Base-by-base conservation (phyloP, 2,797 vertebrate genomes). In the Tinamus major region DNA sequence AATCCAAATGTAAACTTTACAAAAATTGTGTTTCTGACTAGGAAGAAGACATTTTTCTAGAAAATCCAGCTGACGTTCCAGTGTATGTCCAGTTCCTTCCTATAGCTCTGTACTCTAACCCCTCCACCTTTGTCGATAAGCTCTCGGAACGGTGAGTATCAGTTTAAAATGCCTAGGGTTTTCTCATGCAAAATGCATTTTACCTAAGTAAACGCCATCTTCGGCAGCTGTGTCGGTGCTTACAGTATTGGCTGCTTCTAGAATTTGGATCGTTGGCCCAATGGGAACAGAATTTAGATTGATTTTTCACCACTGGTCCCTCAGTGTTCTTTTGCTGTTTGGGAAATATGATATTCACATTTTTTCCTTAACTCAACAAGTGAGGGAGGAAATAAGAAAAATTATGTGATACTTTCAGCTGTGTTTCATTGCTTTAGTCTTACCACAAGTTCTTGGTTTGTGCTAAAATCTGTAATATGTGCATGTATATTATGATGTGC, bases 31-130 rank as follows among this genome's bases (percentile, higher is more conserved):
- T 86, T 96, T 93, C 92, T 96, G 18, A 91, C 85, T 93, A 99
- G 99, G 99, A 99, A 59, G 98, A 99, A 97, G 98, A 99, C 93
- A 98, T 99, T 91, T 97, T 98, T 94, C 96, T 99, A 88, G 98
- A 99, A 98, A 99, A 99, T 95, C 99, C 99, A 61, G 98, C 99
- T 7, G 99, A 99, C 27, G 97, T 98, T 83, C 99, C 99, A 2
- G 97, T 99, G 48, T 99, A 98, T 70, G 91, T 99, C 92, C 99
- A 99, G 46, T 98, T 99, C 89, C 97, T 99, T 94, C 99, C 99
- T 33, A 72, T 99, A 97, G 98, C 99, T 33, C 97, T 99, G 64
- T 98, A 99, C 91, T 98, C 98, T 62, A 99, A 98, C 91, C 99
- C 99, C 37, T 98, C 98, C 2, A 91, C 97, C 91, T 98, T 99